These are phyloP conservation scores for Neopipo cinnamomea DNA, from an alignment of 2,113 vertebrate genomes.

Conservation along the genomic window DNA sequence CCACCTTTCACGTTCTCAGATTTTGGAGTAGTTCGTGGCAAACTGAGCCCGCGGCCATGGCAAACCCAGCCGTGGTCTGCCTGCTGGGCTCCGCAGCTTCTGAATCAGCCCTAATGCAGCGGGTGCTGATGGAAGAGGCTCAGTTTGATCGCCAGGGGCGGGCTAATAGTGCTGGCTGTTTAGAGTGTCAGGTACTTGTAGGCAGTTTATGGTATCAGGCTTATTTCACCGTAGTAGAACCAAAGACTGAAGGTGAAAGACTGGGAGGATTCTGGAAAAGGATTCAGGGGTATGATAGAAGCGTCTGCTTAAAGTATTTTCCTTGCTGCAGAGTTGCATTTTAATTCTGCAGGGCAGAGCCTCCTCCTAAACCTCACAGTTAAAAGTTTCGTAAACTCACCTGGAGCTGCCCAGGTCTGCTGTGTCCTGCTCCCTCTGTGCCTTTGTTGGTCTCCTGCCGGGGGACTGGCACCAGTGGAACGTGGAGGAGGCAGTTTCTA, in stretches of 20 bases:
- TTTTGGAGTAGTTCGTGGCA: background rate
- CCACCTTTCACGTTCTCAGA: fast-evolving
- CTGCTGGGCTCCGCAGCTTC: background rate
- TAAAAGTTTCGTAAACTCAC: background rate
- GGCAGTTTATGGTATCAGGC: fast-evolving
- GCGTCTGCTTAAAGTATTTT: fast-evolving
- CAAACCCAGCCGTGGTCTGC: background rate
- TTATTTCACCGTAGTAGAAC: fast-evolving
- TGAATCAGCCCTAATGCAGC: fast-evolving
- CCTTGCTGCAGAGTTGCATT: fast-evolving
- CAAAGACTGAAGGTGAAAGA: fast-evolving
- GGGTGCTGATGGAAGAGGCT: background rate
- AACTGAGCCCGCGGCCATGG: background rate
- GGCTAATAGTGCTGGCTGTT: background rate
- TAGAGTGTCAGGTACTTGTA: fast-evolving
- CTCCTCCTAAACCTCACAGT: fast-evolving
- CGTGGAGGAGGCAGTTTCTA: background rate
- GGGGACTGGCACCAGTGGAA: fast-evolving
- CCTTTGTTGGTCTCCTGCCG: background rate
- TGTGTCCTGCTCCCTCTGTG: fast-evolving
- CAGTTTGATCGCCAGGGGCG: fast-evolving
- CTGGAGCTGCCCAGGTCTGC: fast-evolving
- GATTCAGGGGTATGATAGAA: background rate
- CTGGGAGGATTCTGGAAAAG: background rate
- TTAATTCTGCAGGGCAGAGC: background rate